Evolutionary conservation across 2,113 vertebrate genomes (phyloP).

Genomic region (Colistium nudipinnis): DNA sequence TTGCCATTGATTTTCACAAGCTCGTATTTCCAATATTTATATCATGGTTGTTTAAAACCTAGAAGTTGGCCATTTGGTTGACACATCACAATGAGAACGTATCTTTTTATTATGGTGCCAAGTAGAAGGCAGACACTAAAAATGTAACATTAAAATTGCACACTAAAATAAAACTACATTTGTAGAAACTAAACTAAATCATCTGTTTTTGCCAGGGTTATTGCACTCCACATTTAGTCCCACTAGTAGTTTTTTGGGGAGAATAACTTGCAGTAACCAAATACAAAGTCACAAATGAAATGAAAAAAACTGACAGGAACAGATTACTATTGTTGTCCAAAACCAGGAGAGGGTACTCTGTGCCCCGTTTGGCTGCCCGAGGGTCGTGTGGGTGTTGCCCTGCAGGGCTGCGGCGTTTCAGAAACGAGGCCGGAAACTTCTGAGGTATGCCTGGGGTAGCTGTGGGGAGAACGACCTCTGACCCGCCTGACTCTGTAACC

Average conservation of each 20-base stretch:
- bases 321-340: constrained; percentile 33
- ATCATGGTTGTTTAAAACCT: not conserved
- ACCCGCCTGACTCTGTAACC: constrained; percentile 66
- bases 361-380: constrained; percentile 12
- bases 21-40: constrained; percentile 12
- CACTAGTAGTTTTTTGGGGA: too few species aligned
- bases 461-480: constrained; percentile 67
- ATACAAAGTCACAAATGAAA: constrained; percentile 24
- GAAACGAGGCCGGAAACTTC: constrained; percentile 67
- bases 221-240: not conserved
- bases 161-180: not conserved
- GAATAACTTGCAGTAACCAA: too few species aligned
- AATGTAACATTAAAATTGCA: not conserved
- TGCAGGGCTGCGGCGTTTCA: constrained; percentile 51
- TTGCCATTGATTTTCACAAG: constrained; percentile 27
- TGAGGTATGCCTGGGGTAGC: constrained; percentile 74
- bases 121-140: not conserved
- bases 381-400: constrained; percentile 58
- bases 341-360: constrained; percentile 15
- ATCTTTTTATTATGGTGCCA: not conserved
- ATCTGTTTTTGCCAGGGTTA: not conserved
- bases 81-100: not conserved
- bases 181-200: not conserved
- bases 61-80: too few species aligned
- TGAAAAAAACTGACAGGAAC: constrained; percentile 25